phyloP scores from a whole-genome alignment of 2,797 vertebrate species.

The Antennarius maculatus region DNA sequence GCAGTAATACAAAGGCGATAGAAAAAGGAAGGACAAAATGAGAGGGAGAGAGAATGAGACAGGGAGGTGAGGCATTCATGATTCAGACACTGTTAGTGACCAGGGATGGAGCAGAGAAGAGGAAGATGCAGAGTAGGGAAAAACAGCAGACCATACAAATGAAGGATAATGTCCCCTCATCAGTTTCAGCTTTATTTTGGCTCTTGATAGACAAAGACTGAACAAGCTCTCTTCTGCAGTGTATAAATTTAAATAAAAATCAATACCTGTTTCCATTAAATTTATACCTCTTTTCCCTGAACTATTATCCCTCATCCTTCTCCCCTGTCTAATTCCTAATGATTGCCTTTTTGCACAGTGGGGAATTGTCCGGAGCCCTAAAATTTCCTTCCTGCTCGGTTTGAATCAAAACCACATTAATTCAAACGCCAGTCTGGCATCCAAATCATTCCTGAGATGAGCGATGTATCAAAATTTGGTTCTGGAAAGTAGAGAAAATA shows the following conservation, averaged over 20 bases:
- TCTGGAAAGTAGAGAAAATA: slow-evolving; percentile 50
- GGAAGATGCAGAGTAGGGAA: slow-evolving; percentile 18
- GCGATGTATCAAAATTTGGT: slow-evolving; percentile 70
- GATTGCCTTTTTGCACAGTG: slow-evolving; percentile 69
- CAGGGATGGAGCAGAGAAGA: slow-evolving; percentile 20
- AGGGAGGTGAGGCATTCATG: slow-evolving; percentile 28
- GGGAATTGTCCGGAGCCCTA: slow-evolving; percentile 52
- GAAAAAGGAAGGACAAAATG: slow-evolving; percentile 28
- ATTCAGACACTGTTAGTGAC: slow-evolving; percentile 27
- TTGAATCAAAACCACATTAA: slow-evolving; percentile 47
- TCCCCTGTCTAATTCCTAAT: slow-evolving; percentile 67
- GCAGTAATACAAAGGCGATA: slow-evolving; percentile 59
- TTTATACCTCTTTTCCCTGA: slow-evolving; percentile 64
- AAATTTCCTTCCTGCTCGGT: slow-evolving; percentile 33
- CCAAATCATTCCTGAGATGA: slow-evolving; percentile 54
- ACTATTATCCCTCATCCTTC: slow-evolving; percentile 53
- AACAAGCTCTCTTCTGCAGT: slow-evolving; percentile 34
- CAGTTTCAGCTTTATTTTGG: slow-evolving; percentile 58
- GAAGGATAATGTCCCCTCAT: slow-evolving; percentile 53
- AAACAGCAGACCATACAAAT: slow-evolving; percentile 21
- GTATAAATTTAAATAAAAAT: slow-evolving; percentile 74
- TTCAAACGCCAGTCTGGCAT: slow-evolving; percentile 50
- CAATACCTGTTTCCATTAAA: slow-evolving; percentile 72
- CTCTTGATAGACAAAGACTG: slow-evolving; percentile 42
- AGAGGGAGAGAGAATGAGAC: slow-evolving; percentile 29